Base-by-base conservation (phyloP, 37 sponge, comb jelly and placozoan genomes). In the Beroe forskalii region DNA sequence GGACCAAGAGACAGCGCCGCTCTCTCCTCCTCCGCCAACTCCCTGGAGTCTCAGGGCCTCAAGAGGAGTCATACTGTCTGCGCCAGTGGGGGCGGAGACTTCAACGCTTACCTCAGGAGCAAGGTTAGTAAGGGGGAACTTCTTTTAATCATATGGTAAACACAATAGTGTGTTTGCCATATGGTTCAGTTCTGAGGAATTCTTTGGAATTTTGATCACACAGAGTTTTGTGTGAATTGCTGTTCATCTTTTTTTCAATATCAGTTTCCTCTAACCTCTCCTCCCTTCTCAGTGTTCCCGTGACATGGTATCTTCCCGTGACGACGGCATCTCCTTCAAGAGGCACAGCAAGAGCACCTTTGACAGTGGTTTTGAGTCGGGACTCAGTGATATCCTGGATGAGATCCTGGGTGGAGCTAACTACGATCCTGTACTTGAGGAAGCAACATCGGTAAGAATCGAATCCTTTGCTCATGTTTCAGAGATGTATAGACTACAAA, bases 271-370 rank as follows among this genome's bases (percentile, higher is more conserved):
- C n/a, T n/a, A n/a, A n/a, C n/a, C n/a, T n/a, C n/a, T n/a, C n/a
- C n/a, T n/a, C n/a, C n/a, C n/a, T n/a, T 17, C 60, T 17, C 66
- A 63, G 66, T 63, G 66, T 63, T 28, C 20, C 66, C 66, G 66
- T 28, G 66, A 63, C 23, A 23, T 63, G 3, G 66, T 30, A 3
- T 24, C 66, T 4, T 63, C 66, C 20, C 66, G 66, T 63, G 66
- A 63, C 25, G 66, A 63, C 25, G 20, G 28, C 66, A 63, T 63
- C 28, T 63, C 75, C 39, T 72, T 32, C 75, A 72, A 72, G 38
- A 35, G 75, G 14, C 75, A 72, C 75, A 72, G 75, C 20, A 72
- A 72, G 75, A 72, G 75, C 30, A 72, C 75, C 1, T 72, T 72
- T 33, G 75, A 72, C 75, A 72, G 75, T 32, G 75, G 75, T 3